phyloP scores from a whole-genome alignment of 2,888 invertebrate genomes.

The Odontomyia ornata region DNA sequence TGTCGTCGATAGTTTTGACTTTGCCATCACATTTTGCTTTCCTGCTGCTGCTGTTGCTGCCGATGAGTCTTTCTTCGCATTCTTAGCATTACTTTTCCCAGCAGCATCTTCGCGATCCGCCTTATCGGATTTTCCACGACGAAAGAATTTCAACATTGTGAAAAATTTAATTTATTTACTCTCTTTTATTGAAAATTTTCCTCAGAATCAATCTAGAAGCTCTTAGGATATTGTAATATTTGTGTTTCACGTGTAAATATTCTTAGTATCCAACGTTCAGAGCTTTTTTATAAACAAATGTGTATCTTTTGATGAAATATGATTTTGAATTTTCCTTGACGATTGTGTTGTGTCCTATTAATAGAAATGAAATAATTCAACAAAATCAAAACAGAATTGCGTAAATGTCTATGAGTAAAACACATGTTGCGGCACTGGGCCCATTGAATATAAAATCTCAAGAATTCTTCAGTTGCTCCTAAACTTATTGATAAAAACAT shows the following conservation, averaged over 20 bases:
- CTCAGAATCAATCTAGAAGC: background rate
- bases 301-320: slow-evolving; percentile 16
- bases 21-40: slow-evolving; percentile 50
- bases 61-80: slow-evolving; percentile 11
- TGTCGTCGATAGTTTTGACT: slow-evolving; percentile 39
- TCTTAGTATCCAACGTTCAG: no score
- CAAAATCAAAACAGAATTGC: background rate
- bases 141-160: slow-evolving; percentile 59
- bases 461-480: background rate
- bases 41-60: slow-evolving; percentile 52
- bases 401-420: background rate
- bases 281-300: background rate
- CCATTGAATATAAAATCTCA: slow-evolving; percentile 7
- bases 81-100: background rate
- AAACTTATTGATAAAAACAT: no score
- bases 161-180: slow-evolving; percentile 37
- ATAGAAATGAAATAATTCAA: slow-evolving; percentile 41
- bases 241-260: no score
- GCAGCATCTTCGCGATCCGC: slow-evolving; percentile 27
- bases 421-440: background rate
- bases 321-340: background rate
- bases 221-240: no score
- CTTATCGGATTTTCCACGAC: slow-evolving; percentile 53
- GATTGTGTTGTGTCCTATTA: slow-evolving; percentile 18
- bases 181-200: background rate